Base-by-base conservation (phyloP, 2,888 invertebrate genomes). In the Venusia cambrica region DNA sequence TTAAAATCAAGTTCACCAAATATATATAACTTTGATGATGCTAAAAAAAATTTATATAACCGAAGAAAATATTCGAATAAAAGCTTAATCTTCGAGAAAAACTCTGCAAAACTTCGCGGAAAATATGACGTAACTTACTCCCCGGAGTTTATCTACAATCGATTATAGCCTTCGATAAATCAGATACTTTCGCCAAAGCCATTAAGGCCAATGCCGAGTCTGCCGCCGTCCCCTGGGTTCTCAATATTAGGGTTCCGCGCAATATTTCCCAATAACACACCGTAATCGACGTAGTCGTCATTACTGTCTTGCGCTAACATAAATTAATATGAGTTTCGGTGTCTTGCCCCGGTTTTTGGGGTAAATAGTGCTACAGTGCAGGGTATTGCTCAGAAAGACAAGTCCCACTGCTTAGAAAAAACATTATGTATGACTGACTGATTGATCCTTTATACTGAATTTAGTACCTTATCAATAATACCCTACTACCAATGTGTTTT, bases 281-380 rank as follows among this genome's bases (percentile, higher is more conserved):
- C 34, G 72, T 81, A 84, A 84, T 85, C 81, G 80, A 67, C 73
- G 48, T 54, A 47, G 48, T 53, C 52, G 66, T 81, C 80, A 83
- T 85, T 84, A 83, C 80, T 79, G 84, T 81, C 79, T 61, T 48
- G 32, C 43, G 61, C 69, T 70, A 75, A 84, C 83, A 79, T 85
- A 77, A 77, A 85, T 84, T 84, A 84, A 85, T 84, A 81, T 57
- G 69, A 54, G 62, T 61, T 66, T 56, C 57, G 57, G 57, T 57
- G 58, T 55, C 53, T 49, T 37, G 42, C 42, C 46, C 28, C 37
- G 54, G 52, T 48, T 54, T 59, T 58, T 52, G 59, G 57, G 55
- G 55, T 52, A 54, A 40, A 47, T 54, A 31, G 42, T 24, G 24
- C 5, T 22, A 30, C 25, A 37, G 26, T 17, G 30, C 18, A n/a